A percentile compares a stretch with the other conserved stretches of the same genome.
Evolutionary conservation across 2,113 vertebrate genomes (phyloP).

Genomic region (Diglossa brunneiventris): DNA sequence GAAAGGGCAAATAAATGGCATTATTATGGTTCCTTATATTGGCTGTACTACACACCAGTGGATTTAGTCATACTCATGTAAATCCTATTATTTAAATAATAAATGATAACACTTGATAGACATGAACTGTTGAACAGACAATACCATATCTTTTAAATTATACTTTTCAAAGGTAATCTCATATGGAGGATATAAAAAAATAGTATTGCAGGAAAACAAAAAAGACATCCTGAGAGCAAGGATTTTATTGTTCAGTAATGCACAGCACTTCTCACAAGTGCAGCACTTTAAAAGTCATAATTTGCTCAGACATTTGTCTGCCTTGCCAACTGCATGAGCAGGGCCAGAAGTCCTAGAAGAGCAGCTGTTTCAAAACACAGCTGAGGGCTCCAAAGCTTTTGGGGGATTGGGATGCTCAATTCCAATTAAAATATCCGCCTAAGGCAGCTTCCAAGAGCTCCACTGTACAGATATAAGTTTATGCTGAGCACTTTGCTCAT

Average conservation of each 20-base stretch:
- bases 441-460: background rate
- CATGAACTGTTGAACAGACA: background rate
- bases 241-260: background rate
- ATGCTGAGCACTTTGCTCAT: background rate
- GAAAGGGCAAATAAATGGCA: background rate
- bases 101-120: background rate
- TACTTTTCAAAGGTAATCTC: background rate
- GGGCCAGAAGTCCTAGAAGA: background rate
- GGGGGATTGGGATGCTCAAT: background rate
- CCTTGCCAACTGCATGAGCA: background rate
- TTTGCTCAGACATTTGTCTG: background rate
- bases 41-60: background rate
- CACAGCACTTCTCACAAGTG: background rate
- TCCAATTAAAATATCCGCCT: slow-evolving; percentile 1
- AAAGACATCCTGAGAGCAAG: background rate
- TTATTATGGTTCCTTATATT: background rate
- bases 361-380: slow-evolving; percentile 24
- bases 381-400: slow-evolving; percentile 17
- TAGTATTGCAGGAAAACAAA: background rate
- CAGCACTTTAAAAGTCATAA: background rate
- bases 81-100: background rate
- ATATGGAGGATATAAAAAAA: background rate
- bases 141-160: background rate
- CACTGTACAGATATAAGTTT: background rate
- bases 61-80: background rate